Evolutionary conservation across 2,888 invertebrate genomes (phyloP).

Genomic region (Mycalesis mineus): DNA sequence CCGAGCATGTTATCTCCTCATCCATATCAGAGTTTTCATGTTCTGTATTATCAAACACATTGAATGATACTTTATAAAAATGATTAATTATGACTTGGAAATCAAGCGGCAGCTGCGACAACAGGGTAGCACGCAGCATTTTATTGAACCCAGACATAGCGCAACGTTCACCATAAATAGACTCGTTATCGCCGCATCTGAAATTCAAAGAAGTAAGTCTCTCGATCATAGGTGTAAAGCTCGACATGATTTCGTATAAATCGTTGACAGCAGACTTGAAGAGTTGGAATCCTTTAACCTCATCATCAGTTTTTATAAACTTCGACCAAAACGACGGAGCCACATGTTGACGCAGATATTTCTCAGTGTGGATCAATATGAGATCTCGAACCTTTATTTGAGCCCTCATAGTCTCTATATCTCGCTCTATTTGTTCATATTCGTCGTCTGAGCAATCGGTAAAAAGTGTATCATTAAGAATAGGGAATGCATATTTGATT

Average conservation of each 20-base stretch:
- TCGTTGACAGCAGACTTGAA: constrained; percentile 83
- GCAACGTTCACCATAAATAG: constrained; percentile 75
- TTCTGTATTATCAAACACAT: constrained; percentile 79
- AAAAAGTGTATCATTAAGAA: constrained; percentile 58
- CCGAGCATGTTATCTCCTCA: constrained; percentile 82
- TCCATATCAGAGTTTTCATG: constrained; percentile 73
- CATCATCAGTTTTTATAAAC: constrained; percentile 74
- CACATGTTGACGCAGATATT: constrained; percentile 78
- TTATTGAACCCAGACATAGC: constrained; percentile 80
- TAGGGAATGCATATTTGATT: constrained; percentile 68
- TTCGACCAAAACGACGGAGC: constrained; percentile 83
- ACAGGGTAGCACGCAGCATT: constrained; percentile 80
- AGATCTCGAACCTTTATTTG: constrained; percentile 66
- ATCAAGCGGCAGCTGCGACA: constrained; percentile 84
- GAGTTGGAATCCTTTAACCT: constrained; percentile 79
- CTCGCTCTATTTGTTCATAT: constrained; percentile 64
- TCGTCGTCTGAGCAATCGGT: constrained; percentile 58
- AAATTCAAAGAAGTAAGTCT: constrained; percentile 75
- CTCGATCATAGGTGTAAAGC: constrained; percentile 75
- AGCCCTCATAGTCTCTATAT: constrained; percentile 56
- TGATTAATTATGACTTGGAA: constrained; percentile 83
- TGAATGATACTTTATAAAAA: constrained; percentile 88
- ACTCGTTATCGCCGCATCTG: constrained; percentile 60
- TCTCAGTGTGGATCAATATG: constrained; percentile 72
- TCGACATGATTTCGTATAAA: constrained; percentile 76